phyloP scores from a whole-genome alignment of 1,140 invertebrate species.

The Lordiphosa stackelbergi region DNA sequence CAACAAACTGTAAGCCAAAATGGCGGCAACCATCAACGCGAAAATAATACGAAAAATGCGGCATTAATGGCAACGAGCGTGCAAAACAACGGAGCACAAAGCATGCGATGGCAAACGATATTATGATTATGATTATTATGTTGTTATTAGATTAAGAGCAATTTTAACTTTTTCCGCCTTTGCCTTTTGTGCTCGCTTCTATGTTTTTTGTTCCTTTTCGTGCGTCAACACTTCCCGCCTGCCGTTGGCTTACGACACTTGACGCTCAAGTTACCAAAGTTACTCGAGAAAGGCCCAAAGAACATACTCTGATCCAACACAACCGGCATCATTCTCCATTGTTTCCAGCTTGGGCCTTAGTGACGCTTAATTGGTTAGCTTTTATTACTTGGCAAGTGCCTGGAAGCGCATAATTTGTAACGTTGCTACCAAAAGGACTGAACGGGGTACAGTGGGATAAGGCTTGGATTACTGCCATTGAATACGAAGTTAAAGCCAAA shows the following conservation, averaged over 20 bases:
- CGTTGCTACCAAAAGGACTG: neutral
- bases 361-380: slow-evolving; percentile 72
- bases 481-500: slow-evolving; percentile 13
- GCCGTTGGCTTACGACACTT: slow-evolving; percentile 70
- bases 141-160: slow-evolving; percentile 76
- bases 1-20: slow-evolving; percentile 69
- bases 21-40: slow-evolving; percentile 57
- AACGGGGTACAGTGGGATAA: slow-evolving; percentile 36
- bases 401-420: slow-evolving; percentile 61
- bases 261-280: slow-evolving; percentile 47
- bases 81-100: neutral
- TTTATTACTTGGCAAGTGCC: slow-evolving; percentile 66
- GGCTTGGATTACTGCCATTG: slow-evolving; percentile 29
- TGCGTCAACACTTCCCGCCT: slow-evolving; percentile 56
- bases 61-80: slow-evolving; percentile 59
- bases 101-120: slow-evolving; percentile 67
- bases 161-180: slow-evolving; percentile 64
- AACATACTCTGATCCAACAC: neutral
- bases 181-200: slow-evolving; percentile 1
- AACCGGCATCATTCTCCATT: slow-evolving; percentile 35
- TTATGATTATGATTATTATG: slow-evolving; percentile 76
- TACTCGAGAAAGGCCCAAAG: slow-evolving; percentile 1
- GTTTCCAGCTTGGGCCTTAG: slow-evolving; percentile 60
- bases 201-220: slow-evolving; percentile 30
- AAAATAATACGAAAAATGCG: slow-evolving; percentile 73